phyloP scores from a whole-genome alignment of 1,140 invertebrate species.

The Meteorus sp. region DNA sequence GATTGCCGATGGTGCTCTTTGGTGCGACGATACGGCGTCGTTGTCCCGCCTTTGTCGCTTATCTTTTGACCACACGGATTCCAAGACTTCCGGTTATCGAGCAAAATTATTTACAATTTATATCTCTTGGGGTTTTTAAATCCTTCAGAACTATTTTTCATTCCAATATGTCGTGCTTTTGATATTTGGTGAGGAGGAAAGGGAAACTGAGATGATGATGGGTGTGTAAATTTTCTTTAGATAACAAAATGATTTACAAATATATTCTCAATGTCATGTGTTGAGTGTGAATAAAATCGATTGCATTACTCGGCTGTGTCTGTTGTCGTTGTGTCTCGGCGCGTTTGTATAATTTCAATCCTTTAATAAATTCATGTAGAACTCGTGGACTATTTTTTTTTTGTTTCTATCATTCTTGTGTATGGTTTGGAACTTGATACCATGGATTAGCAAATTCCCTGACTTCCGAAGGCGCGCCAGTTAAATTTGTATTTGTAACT shows the following conservation, averaged over 20 bases:
- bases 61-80: not conserved
- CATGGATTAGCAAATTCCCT: not conserved
- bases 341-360: no score
- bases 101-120: not conserved
- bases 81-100: conserved; percentile 11
- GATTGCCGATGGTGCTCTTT: no score
- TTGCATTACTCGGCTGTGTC: no score
- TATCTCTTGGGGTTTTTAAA: not conserved
- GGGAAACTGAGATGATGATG: not conserved
- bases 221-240: no score
- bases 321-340: no score
- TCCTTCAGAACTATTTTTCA: not conserved
- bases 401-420: not conserved
- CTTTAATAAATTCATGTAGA: no score
- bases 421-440: not conserved
- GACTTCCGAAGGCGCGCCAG: not conserved
- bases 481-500: no score
- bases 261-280: no score
- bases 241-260: no score
- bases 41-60: not conserved
- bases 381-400: no score
- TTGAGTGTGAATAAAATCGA: no score
- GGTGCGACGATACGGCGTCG: not conserved
- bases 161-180: no score
- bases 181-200: not conserved